A percentile compares a stretch with the other conserved stretches of the same genome.
These are phyloP conservation scores for Argopecten irradians DNA, from an alignment of 1,140 invertebrate species.

Conservation along the genomic window DNA sequence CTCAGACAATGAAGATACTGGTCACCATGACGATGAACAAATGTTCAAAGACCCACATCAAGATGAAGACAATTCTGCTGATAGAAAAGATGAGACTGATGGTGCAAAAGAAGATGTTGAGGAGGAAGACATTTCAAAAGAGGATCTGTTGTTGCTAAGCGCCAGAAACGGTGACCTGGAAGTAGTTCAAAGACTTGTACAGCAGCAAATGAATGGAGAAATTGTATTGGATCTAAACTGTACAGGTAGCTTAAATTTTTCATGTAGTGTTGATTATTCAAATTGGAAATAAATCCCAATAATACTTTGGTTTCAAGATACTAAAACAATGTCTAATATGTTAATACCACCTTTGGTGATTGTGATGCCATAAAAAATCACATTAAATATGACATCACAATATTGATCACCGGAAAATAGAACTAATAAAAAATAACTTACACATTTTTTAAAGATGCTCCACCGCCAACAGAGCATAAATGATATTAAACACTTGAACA, in stretches of 20 bases:
- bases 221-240: constrained; percentile 77
- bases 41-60: not conserved
- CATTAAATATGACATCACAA: not conserved
- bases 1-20: not conserved
- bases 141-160: constrained; percentile 56
- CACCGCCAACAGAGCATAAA: too few relatives aligned
- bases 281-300: not conserved
- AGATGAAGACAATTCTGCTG: not conserved
- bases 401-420: not conserved
- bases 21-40: not conserved
- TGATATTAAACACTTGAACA: too few relatives aligned
- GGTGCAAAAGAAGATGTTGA: not conserved
- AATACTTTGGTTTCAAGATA: too few relatives aligned
- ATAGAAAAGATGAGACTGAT: not conserved
- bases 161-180: constrained; percentile 74
- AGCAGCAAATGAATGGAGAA: constrained; percentile 61
- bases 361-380: too few relatives aligned
- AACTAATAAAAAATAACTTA: not conserved
- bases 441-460: too few relatives aligned
- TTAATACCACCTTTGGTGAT: not conserved
- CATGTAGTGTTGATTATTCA: not conserved
- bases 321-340: too few relatives aligned
- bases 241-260: constrained; percentile 73
- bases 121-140: constrained; percentile 37
- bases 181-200: constrained; percentile 70